Evolutionary conservation across 2,113 vertebrate genomes (phyloP), one percentile per base, ranked within the genome.

Genomic region (Ailurus styani): DNA sequence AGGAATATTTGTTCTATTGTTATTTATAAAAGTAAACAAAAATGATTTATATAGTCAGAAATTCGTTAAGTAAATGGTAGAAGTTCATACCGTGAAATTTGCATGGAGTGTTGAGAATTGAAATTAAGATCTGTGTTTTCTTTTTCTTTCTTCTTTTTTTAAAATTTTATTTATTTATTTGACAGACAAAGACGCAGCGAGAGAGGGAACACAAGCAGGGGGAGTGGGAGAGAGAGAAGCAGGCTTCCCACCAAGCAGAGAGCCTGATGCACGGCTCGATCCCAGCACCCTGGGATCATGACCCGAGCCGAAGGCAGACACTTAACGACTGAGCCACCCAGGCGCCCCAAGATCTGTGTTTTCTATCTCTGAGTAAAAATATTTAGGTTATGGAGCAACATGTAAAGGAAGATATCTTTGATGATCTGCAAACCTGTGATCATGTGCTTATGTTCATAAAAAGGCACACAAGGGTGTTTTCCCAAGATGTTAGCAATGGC

Each of bases 331-430:
- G n/a, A n/a, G n/a, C n/a, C n/a, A n/a, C n/a, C n/a, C n/a, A n/a
- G n/a, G n/a, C n/a, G n/a, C n/a, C n/a, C n/a, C n/a, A n/a, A n/a
- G 23, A 72, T 17, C 55, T 64, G 25, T 21, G 40, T 77, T 87
- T 68, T 79, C 27, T 66, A 25, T 64, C 93, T 97, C 87, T 72
- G 37, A 95, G 42, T 94, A 52, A 72, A 52, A 95, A 78, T 77
- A 86, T 90, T 78, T 57, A 84, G 89, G 12, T 55, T 50, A 54
- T 29, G 15, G 45, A 87, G 50, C 60, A 78, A 40, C 88, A 8
- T 14, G 37, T 52, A 84, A 88, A 79, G 29, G 40, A 92, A 77
- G 60, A 79, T 5, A 25, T 1, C 47, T 75, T 45, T 6, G 23
- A 55, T 60, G 4, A 55, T 75, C 7, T 87, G 34, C 42, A 15